Percentiles rank a stretch among this genome's conserved stretches.
These are phyloP conservation scores for Porites divaricata DNA, from an alignment of 92 coral and sea anemone species.

Conservation along the genomic window DNA sequence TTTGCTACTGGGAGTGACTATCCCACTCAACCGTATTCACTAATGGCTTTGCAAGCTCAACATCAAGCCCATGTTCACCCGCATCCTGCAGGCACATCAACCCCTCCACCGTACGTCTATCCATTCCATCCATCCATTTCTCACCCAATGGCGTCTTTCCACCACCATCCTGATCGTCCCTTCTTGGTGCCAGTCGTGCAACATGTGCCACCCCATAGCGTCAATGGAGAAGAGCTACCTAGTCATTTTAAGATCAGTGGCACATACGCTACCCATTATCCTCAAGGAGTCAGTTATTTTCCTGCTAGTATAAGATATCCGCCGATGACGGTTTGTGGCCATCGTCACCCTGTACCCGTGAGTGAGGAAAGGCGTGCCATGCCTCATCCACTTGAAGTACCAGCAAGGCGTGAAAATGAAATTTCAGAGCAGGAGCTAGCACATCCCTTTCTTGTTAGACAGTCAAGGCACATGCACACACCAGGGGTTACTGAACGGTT, in stretches of 20 bases:
- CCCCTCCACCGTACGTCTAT: conserved; percentile 59
- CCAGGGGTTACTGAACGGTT: conserved; percentile 39
- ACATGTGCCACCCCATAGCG: conserved; percentile 65
- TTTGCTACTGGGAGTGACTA: conserved; percentile 70
- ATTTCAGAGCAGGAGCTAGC: conserved; percentile 84
- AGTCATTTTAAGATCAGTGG: conserved; percentile 65
- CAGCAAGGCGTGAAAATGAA: conserved; percentile 63
- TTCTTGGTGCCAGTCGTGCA: conserved; percentile 63
- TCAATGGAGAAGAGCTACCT: conserved; percentile 79
- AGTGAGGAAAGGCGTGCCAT: conserved; percentile 20
- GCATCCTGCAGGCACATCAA: conserved; percentile 56
- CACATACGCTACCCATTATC: conserved; percentile 59
- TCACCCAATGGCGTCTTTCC: conserved; percentile 50
- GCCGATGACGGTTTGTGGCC: conserved; percentile 33
- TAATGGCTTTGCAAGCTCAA: conserved; percentile 54
- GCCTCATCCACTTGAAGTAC: conserved; percentile 11
- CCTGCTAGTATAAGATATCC: conserved; percentile 34
- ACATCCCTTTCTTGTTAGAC: conserved; percentile 74
- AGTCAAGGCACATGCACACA: conserved; percentile 45
- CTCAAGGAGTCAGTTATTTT: conserved; percentile 30
- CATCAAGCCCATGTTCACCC: conserved; percentile 64
- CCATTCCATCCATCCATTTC: conserved; percentile 47
- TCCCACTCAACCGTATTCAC: conserved; percentile 50
- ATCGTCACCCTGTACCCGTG: conserved; percentile 27
- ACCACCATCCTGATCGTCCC: conserved; percentile 70